Conservation (phyloP, 2,888 invertebrate genomes). For the Protophormia terraenovae region DNA sequence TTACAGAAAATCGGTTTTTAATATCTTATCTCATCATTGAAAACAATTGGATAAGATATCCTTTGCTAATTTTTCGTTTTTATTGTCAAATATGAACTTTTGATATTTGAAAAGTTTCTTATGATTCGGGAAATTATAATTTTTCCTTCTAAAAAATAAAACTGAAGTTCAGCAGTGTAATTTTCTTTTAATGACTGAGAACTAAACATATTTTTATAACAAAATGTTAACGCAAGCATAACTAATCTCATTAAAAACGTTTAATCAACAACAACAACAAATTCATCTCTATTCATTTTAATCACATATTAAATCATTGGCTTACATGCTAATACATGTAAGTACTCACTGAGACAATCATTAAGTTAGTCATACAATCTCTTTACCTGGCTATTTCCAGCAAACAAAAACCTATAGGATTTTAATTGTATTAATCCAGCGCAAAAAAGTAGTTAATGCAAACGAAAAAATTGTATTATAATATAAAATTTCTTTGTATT, state of each 20-base stretch:
- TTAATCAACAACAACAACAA: neutral
- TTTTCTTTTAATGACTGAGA: slow-evolving; percentile 1
- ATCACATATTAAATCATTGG: slow-evolving; percentile 3
- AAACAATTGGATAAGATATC: too few species aligned
- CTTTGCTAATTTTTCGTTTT: too few species aligned
- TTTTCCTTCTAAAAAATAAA: neutral
- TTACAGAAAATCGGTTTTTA: too few species aligned
- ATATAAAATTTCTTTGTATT: neutral
- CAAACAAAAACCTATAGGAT: neutral
- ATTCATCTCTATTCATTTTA: neutral
- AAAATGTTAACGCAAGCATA: slow-evolving; percentile 43
- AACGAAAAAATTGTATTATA: neutral
- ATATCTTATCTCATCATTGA: too few species aligned
- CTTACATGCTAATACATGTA: slow-evolving; percentile 18
- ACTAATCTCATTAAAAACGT: slow-evolving; percentile 41
- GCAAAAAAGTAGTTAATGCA: neutral
- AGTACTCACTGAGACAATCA: neutral
- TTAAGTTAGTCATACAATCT: too few species aligned
- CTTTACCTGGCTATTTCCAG: neutral
- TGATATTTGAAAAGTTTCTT: too few species aligned
- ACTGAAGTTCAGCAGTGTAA: neutral
- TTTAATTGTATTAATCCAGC: slow-evolving; percentile 23
- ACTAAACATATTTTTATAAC: slow-evolving; percentile 19
- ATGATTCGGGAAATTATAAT: too few species aligned
- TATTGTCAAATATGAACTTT: too few species aligned